Evolutionary conservation across 2,113 vertebrate genomes (phyloP).

Genomic region (Apus apus): DNA sequence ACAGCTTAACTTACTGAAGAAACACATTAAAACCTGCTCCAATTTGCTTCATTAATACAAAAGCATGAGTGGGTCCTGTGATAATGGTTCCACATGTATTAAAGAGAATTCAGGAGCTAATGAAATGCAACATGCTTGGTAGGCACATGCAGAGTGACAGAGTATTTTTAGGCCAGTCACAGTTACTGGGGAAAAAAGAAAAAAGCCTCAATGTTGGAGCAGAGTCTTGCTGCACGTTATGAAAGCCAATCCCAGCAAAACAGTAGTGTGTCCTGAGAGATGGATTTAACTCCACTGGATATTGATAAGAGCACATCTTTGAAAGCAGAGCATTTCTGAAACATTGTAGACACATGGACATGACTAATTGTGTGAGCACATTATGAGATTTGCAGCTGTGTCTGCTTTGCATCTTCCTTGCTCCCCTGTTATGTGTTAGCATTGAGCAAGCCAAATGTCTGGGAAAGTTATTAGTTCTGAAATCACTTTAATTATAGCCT

Average conservation of each 20-base stretch:
- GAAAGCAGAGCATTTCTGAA: background rate
- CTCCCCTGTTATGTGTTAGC: background rate
- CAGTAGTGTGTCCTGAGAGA: background rate
- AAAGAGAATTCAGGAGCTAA: background rate
- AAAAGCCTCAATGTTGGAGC: background rate
- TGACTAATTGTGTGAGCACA: background rate
- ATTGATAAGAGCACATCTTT: fast-evolving
- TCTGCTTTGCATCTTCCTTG: background rate
- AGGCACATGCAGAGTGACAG: background rate
- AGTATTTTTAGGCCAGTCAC: background rate
- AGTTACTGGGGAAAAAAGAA: background rate
- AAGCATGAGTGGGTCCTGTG: background rate
- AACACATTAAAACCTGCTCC: background rate
- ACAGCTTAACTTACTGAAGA: background rate
- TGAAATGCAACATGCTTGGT: background rate
- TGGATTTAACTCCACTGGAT: background rate
- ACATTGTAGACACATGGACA: background rate
- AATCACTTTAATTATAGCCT: background rate
- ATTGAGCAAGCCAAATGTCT: background rate
- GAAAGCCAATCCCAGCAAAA: background rate
- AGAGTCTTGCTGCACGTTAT: background rate
- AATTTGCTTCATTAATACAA: background rate
- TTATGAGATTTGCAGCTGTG: background rate
- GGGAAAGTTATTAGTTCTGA: background rate
- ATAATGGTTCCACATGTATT: background rate